Base-by-base conservation (phyloP, 2,888 invertebrate species). In the Agrotis clavis region DNA sequence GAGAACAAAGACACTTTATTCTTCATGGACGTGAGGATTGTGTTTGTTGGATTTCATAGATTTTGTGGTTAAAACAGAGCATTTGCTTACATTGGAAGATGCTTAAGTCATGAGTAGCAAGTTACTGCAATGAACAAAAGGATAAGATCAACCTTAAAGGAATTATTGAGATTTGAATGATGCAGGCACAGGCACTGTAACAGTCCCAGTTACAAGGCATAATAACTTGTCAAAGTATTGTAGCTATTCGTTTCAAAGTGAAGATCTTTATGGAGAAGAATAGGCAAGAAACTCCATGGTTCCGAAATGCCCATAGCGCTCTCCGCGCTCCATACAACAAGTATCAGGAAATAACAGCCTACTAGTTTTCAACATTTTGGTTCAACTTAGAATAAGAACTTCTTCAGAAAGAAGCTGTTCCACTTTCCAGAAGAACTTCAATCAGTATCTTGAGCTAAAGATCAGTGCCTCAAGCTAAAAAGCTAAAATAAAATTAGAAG, bases 1-100 rank as follows among this genome's bases (percentile, higher is more conserved):
- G 48, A 54, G 41, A 69, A 69, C 70, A 74, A 74, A 60, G 7
- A 60, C 25, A 47, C 18, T 64, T 18, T 14, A 59, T 51, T 57
- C 4, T 19, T 54, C 14, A 41, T 11, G 47, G 35, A 64, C 21
- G 25, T 11, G 19, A 25, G 13, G 13, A 53, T 19, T 41, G 13
- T 1, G 11, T 41, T 54, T n/a, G 14, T 25, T 30, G 18, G 13
- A 19, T 18, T 1, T 41, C 41, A 41, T 19, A 25, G 9, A 41
- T 41, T 25, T 47, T 35, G 21, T 13, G 6, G 4, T 25, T 45
- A 50, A 73, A 25, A 19, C 2, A 48, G 13, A 16, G 16, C 14
- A 13, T 9, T 35, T 48, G 54, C 16, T 16, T 13, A 47, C 18
- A 18, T 5, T 64, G 19, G 2, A 65, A 60, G 45, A 61, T 35